Percentiles rank a stretch among this genome's conserved stretches.
phyloP scores from a whole-genome alignment of 2,113 vertebrate species.

The Merops nubicus region DNA sequence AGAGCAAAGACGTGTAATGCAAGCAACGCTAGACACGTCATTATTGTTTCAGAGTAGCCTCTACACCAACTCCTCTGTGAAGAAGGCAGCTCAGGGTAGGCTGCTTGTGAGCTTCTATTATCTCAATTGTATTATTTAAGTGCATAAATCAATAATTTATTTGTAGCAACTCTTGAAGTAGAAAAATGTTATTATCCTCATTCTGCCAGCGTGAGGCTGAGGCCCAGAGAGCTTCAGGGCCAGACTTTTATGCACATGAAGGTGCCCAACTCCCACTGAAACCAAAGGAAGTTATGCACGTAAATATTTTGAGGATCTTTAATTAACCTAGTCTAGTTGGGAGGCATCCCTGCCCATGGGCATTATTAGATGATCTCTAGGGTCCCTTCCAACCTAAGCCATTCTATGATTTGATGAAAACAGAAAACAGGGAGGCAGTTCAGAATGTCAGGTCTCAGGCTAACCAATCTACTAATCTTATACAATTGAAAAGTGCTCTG shows the following conservation, averaged over 20 bases:
- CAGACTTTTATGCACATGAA: not conserved
- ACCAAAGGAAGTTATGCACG: not conserved
- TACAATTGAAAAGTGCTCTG: not conserved
- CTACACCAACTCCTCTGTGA: not conserved
- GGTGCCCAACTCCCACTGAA: not conserved
- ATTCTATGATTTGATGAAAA: too few species aligned
- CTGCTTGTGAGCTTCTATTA: not conserved
- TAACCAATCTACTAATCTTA: not conserved
- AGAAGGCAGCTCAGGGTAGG: not conserved
- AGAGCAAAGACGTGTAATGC: not conserved
- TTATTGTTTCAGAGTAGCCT: not conserved
- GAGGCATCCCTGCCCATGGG: too few species aligned
- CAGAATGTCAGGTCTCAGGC: not conserved
- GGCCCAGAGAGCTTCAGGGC: not conserved
- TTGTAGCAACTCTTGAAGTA: not conserved
- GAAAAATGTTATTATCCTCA: not conserved
- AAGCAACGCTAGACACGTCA: not conserved
- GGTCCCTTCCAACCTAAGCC: too few species aligned
- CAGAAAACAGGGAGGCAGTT: not conserved
- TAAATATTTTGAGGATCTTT: not conserved
- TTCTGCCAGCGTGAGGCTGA: not conserved
- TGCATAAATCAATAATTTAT: not conserved
- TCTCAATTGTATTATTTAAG: not conserved
- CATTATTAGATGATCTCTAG: too few species aligned
- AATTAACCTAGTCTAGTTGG: too few species aligned